Percentiles rank a stretch among this genome's conserved stretches.
Conservation (phyloP, 2,113 vertebrate species). For the Osmerus eperlanus region DNA sequence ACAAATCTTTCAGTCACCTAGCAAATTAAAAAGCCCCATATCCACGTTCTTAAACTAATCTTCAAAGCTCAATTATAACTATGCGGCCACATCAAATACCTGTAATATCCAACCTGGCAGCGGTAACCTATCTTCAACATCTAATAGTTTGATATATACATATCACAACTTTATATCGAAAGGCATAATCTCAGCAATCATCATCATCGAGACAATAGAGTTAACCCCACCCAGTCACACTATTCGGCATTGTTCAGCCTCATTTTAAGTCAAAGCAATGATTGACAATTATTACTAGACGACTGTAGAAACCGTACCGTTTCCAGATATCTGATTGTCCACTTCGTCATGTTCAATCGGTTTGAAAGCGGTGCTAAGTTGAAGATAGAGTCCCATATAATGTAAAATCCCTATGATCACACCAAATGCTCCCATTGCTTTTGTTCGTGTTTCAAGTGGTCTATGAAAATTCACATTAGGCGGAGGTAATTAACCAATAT, state of each 20-base stretch:
- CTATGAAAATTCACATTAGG: constrained; percentile 56
- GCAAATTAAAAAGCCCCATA: no score
- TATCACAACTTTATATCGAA: not conserved
- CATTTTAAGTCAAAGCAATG: not conserved
- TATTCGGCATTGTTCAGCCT: not conserved
- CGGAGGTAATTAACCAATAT: constrained; percentile 24
- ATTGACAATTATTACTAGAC: not conserved
- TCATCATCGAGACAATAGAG: constrained; percentile 5
- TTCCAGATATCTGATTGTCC: constrained; percentile 78
- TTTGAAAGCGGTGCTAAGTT: constrained; percentile 78
- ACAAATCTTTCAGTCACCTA: no score
- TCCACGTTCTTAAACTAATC: no score
- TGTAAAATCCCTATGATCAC: constrained; percentile 80
- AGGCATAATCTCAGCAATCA: not conserved
- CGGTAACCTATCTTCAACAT: not conserved
- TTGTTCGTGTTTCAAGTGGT: constrained; percentile 55
- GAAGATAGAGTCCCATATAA: constrained; percentile 85
- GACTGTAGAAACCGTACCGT: constrained; percentile 70
- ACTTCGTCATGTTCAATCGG: constrained; percentile 69
- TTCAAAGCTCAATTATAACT: no score
- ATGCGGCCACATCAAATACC: no score
- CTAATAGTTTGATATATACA: not conserved
- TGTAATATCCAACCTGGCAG: no score
- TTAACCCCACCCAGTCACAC: constrained; percentile 45
- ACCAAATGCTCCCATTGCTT: constrained; percentile 77